Base-by-base conservation (phyloP, 2,113 vertebrate species). In the Hymenochirus boettgeri region DNA sequence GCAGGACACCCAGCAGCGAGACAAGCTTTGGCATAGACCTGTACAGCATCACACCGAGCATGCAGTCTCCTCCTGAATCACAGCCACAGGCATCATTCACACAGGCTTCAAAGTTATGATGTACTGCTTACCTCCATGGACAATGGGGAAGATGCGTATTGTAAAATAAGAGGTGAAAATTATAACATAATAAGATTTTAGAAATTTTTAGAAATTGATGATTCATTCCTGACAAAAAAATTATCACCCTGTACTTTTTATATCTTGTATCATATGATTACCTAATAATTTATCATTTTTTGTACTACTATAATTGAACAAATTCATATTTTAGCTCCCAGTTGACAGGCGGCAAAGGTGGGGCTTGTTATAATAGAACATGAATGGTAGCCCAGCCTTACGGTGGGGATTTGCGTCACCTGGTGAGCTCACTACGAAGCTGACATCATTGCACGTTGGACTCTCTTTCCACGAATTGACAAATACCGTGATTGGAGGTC, bases 381-480 rank as follows among this genome's bases (percentile, higher is more conserved):
- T 1, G 80, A 79, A 60, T 84, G 70, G 86, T 79, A 1, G 87
- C 85, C 87, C 88, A 88, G 84, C 65, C 22, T 55, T 82, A n/a
- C 87, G 85, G 46, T 85, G 87, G 37, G 84, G 29, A 3, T 88
- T 91, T 62, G 77, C 74, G 69, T 73, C 78, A 45, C 89, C 90
- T 18, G 88, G 80, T n/a, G n/a, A n/a, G 6, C 85, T 83, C 2
- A 71, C 70, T 11, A 62, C 48, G 1, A 78, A 77, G 17, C 64
- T 72, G 0, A 80, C 71, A 27, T 89, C 85, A 0, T 76, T 82
- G 15, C 89, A 90, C 19, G 84, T 73, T 0, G 88, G 85, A 63
- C 78, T 85, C 52, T 88, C 88, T 50, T 87, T 91, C 89, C 89
- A 90, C 2, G 88, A 89, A 62, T 91, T 89, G 19, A 85, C 85